Conservation (phyloP, 1,140 invertebrate species). For the Drosophila parvula region DNA sequence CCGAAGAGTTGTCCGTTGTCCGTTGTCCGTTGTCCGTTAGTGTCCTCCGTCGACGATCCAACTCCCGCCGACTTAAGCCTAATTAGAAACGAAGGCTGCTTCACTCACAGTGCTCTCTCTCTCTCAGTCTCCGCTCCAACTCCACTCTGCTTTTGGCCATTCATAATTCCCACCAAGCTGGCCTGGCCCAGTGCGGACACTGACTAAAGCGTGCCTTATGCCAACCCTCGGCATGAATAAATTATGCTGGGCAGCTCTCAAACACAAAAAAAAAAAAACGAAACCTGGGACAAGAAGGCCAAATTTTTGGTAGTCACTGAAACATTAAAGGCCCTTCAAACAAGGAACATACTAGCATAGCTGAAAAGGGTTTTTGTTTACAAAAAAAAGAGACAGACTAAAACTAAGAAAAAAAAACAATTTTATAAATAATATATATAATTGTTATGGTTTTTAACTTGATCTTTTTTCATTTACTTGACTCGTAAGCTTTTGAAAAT, state of each 20-base stretch:
- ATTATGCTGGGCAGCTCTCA: constrained; percentile 43
- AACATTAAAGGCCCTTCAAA: neutral
- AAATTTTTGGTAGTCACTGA: neutral
- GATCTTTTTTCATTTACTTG: too few species aligned
- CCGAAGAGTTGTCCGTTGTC: neutral
- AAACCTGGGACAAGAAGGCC: too few species aligned
- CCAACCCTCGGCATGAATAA: constrained; percentile 54
- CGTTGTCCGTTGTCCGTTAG: neutral
- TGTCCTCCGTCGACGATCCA: constrained; percentile 19
- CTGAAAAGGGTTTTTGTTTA: too few species aligned
- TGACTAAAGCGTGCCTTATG: constrained; percentile 19
- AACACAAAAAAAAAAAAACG: too few species aligned
- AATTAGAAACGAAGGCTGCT: constrained; percentile 59
- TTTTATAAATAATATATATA: too few species aligned
- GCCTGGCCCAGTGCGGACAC: constrained; percentile 42
- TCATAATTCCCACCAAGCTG: constrained; percentile 64
- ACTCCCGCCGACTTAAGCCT: constrained; percentile 44
- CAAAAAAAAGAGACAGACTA: too few species aligned
- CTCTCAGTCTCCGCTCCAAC: too few species aligned
- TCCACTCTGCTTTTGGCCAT: constrained; percentile 8
- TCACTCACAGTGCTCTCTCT: neutral
- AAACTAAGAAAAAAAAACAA: too few species aligned
- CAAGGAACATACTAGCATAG: too few species aligned
- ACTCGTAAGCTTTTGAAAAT: too few species aligned
- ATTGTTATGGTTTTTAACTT: too few species aligned